Evolutionary conservation across 2,797 vertebrate species (phyloP), one percentile per base, ranked within the genome.

Genomic region (Silurus lanzhouensis): DNA sequence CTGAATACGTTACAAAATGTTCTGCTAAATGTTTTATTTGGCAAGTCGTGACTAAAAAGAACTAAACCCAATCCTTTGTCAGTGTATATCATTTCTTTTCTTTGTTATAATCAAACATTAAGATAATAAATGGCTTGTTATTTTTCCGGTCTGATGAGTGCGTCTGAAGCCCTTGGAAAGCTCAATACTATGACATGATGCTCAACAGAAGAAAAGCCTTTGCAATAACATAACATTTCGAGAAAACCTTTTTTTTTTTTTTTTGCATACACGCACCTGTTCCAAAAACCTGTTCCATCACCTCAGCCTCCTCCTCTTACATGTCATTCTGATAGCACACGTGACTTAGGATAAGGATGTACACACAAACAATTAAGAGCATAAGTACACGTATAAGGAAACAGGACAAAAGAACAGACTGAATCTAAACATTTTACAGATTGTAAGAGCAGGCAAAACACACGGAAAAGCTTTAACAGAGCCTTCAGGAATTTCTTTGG

Each of bases 241-340:
- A 38, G 48, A 80, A 64, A 78, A 2, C 38, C 2, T 57, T 38
- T 66, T 52, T 20, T 74, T 63, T 55, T 20, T 9, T 10, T 52
- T 52, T 52, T 52, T 52, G 52, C 25, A 84, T 63, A 63, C 55
- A 31, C 5, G 2, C 44, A 83, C 72, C 46, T 68, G 63, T 74
- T 84, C 14, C 63, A 22, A 72, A 87, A 87, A 87, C 70, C 82
- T 87, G 77, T 84, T 87, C 77, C 60, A 87, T 82, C 31, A 27
- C 80, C 52, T 82, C 46, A 67, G 27, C 31, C 22, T n/a, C 14
- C 31, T 64, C 60, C 10, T 22, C 63, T 55, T 19, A 81, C 78
- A n/a, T 84, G 60, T 20, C 89, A 1, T 71, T 82, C 38, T 22
- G 20, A 77, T 82, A 77, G 80, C 64, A 67, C 72, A 82, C 25